Conservation (phyloP, 1,140 invertebrate genomes). For the Leptonema lineaticorne region DNA sequence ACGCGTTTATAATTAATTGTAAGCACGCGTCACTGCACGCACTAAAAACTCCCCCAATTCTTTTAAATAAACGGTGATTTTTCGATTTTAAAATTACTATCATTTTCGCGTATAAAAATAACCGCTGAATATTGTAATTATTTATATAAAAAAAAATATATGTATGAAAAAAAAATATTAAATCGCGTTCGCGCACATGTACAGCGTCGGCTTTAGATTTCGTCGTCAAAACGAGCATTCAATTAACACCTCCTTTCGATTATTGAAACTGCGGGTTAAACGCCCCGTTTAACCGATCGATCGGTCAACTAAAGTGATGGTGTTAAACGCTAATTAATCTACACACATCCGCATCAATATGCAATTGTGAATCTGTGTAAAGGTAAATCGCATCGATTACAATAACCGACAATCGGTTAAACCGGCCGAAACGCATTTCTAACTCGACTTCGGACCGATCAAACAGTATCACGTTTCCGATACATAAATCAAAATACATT, state of each 20-base stretch:
- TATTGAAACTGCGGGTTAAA: constrained; percentile 10
- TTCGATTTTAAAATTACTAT: too few species aligned
- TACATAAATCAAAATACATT: too few species aligned
- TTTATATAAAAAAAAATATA: too few species aligned
- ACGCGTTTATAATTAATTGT: constrained; percentile 7
- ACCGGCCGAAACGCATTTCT: background rate
- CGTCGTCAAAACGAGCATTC: too few species aligned
- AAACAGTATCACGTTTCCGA: too few species aligned
- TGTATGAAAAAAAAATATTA: too few species aligned
- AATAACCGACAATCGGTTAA: constrained; percentile 7
- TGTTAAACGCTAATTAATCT: constrained; percentile 14
- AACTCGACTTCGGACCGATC: too few species aligned
- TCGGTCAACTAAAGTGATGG: constrained; percentile 17
- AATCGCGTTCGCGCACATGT: too few species aligned
- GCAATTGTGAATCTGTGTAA: background rate
- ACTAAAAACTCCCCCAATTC: background rate
- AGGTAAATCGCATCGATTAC: background rate
- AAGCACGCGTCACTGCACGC: background rate
- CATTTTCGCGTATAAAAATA: too few species aligned
- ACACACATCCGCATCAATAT: background rate
- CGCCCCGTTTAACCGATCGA: constrained; percentile 10
- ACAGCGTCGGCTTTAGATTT: too few species aligned
- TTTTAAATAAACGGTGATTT: background rate
- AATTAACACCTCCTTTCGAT: background rate
- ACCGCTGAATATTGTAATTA: too few species aligned